Conservation (phyloP, 1,140 invertebrate species). For the Meloidogyne floridensis region DNA sequence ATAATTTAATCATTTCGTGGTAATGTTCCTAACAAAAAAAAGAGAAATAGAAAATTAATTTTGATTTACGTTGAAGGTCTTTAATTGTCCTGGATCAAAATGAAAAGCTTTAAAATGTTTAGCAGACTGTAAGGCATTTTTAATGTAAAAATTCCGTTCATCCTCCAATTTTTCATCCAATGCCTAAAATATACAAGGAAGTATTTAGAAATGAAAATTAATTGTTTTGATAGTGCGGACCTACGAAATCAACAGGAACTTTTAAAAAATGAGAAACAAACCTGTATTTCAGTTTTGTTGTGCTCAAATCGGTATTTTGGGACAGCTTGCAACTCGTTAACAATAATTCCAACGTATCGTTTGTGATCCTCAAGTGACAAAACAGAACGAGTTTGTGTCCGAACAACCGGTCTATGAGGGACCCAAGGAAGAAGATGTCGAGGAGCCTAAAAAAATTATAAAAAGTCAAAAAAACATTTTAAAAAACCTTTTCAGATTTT, state of each 20-base stretch:
- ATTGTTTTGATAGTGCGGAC: too few relatives aligned
- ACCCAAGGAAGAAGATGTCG: slow-evolving; percentile 17
- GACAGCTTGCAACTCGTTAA: background rate
- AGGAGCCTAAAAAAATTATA: slow-evolving; percentile 1
- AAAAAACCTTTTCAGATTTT: background rate
- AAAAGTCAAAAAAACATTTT: background rate
- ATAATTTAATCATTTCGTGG: background rate
- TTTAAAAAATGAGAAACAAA: background rate
- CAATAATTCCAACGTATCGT: slow-evolving; percentile 20
- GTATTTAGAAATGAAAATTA: too few relatives aligned
- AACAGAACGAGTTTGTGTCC: background rate
- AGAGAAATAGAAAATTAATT: background rate
- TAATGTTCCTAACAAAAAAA: background rate
- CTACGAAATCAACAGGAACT: too few relatives aligned
- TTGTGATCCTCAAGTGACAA: slow-evolving; percentile 10
- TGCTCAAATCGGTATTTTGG: slow-evolving; percentile 11
- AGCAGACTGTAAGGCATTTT: slow-evolving; percentile 4
- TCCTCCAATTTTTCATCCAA: background rate
- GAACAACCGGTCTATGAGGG: background rate
- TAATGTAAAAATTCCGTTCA: slow-evolving; percentile 1
- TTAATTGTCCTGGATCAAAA: background rate
- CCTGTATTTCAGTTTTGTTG: slow-evolving; percentile 18
- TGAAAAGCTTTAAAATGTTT: slow-evolving; percentile 8
- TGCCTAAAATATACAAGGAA: background rate
- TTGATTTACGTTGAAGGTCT: background rate